These are phyloP conservation scores for Rhaphigaster nebulosa DNA, from an alignment of 2,888 invertebrate species.

Conservation along the genomic window DNA sequence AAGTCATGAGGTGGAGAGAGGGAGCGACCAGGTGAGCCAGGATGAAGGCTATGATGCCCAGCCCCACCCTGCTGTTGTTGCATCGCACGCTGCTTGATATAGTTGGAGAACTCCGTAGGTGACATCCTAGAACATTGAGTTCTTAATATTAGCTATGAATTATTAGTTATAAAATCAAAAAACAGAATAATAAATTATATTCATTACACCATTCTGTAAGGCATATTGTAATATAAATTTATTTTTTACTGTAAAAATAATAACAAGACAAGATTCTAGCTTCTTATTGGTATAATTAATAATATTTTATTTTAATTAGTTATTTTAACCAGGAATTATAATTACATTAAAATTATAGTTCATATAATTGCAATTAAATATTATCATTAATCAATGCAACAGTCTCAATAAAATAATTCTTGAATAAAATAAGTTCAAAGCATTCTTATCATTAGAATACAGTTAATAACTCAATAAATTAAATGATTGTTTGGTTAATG, in stretches of 20 bases:
- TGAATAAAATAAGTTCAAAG: background rate
- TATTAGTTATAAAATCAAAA: too few relatives aligned
- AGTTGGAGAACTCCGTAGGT: slow-evolving; percentile 97
- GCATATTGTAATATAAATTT: background rate
- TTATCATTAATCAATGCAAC: background rate
- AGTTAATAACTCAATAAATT: background rate
- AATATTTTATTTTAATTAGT: background rate
- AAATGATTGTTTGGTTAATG: background rate
- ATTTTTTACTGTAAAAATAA: too few relatives aligned
- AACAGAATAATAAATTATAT: background rate
- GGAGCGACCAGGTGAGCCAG: slow-evolving; percentile 66
- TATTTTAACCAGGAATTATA: background rate
- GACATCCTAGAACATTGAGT: slow-evolving; percentile 80
- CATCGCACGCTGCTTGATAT: slow-evolving; percentile 94
- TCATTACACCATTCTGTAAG: background rate
- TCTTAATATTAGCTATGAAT: background rate
- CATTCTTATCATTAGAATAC: background rate
- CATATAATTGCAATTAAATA: background rate
- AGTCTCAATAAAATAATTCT: background rate
- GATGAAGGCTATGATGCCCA: slow-evolving; percentile 69
- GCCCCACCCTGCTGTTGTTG: slow-evolving; percentile 77
- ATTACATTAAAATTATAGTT: background rate
- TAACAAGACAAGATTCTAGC: background rate
- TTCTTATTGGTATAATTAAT: background rate
- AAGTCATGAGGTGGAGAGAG: slow-evolving; percentile 66